Evolutionary conservation across 2,888 invertebrate species (phyloP), one percentile per base, ranked within the genome.

Genomic region (Melikaiella ostensackeni): DNA sequence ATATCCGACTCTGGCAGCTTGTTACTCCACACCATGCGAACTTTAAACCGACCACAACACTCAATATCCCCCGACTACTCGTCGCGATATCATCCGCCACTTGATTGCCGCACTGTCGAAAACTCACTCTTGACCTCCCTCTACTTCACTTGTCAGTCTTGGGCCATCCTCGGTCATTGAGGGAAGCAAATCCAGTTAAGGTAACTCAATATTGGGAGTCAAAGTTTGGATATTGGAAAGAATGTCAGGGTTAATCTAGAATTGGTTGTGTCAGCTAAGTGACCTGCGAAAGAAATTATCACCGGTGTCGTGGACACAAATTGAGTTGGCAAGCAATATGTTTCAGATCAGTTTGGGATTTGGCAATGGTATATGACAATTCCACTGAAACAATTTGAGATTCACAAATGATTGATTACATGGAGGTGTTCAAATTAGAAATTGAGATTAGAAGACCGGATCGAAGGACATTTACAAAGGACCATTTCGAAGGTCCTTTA

Each of bases 1-100:
- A 91, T 90, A 89, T 90, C 86, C 86, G 82, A 84, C 84, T 84
- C 86, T 90, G 91, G 88, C 91, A 89, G 91, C 90, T 91, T 89
- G 91, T 91, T 90, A 91, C 89, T 86, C 88, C 84, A 85, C 86
- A 84, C 86, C 85, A 85, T 85, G 84, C 87, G 80, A 87, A 87
- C 88, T 88, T 88, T 86, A 85, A 88, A 88, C 88, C 87, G 84
- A 89, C 87, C 88, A 86, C 88, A 86, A 88, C 87, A 85, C 85
- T 87, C 88, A 84, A 88, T 88, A 88, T 84, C 81, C 80, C 79
- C 79, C 80, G 82, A 75, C 81, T 82, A 81, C 85, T 84, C 83
- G 79, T 77, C 78, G 70, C 79, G 62, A 75, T 77, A 80, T 81
- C 75, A 74, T 64, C 77, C 57, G 66, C 75, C 74, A 79, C 81